These are phyloP conservation scores for Megastigmus dorsalis DNA, from an alignment of 2,888 invertebrate species.

Conservation along the genomic window DNA sequence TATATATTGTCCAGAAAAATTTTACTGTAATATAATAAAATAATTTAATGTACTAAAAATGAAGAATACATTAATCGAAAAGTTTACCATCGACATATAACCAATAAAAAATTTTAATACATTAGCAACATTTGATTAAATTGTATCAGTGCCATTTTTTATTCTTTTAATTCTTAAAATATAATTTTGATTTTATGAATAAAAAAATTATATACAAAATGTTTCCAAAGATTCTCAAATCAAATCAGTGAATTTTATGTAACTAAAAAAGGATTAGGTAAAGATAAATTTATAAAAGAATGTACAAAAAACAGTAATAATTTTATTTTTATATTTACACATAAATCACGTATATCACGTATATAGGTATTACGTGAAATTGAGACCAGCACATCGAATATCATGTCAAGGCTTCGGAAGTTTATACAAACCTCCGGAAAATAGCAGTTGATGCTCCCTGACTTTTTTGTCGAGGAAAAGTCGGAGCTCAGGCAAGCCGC, in stretches of 20 bases:
- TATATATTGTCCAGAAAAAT: conserved; percentile 10
- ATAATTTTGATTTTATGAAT: too few species aligned
- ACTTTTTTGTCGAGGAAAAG: conserved; percentile 95
- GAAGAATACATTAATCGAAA: too few species aligned
- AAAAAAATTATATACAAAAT: too few species aligned
- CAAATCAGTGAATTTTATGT: too few species aligned
- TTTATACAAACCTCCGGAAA: conserved; percentile 91
- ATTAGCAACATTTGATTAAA: too few species aligned
- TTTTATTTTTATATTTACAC: conserved; percentile 18
- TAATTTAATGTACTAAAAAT: not conserved
- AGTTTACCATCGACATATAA: too few species aligned
- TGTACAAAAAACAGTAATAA: not conserved
- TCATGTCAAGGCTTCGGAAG: conserved; percentile 82
- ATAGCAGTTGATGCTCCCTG: conserved; percentile 89
- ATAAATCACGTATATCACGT: not conserved
- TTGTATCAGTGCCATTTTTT: too few species aligned
- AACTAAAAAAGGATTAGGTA: too few species aligned
- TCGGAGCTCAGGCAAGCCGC: conserved; percentile 89
- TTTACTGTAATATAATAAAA: not conserved
- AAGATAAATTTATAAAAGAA: not conserved
- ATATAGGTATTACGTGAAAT: not conserved
- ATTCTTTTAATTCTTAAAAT: too few species aligned
- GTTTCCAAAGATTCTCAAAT: too few species aligned
- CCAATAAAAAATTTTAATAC: not conserved
- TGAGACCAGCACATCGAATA: too few species aligned